phyloP scores from a whole-genome alignment of 2,888 invertebrate species.

The Petrolisthes manimaculis region DNA sequence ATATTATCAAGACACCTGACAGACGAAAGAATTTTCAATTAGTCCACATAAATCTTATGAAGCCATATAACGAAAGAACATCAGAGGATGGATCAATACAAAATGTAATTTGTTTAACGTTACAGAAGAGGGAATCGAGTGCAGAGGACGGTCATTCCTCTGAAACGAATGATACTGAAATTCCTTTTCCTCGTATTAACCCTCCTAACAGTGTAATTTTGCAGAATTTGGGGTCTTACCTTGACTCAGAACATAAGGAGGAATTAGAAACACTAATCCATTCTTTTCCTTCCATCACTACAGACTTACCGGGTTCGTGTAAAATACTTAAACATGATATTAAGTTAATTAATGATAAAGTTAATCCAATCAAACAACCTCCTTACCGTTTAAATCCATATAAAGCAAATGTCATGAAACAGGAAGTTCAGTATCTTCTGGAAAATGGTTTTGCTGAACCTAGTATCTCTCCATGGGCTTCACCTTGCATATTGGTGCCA shows the following conservation, averaged over 20 bases:
- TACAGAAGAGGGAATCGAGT: background rate
- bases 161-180: background rate
- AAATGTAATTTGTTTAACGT: background rate
- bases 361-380: background rate
- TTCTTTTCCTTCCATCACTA: slow-evolving; percentile 11
- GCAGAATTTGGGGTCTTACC: background rate
- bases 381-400: background rate
- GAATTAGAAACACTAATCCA: background rate
- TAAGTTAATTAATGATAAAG: background rate
- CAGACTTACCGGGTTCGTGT: background rate
- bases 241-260: background rate
- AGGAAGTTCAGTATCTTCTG: slow-evolving; percentile 9
- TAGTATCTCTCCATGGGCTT: slow-evolving; percentile 6
- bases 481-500: background rate
- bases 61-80: background rate
- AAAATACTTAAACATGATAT: background rate
- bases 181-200: background rate
- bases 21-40: background rate
- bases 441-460: background rate
- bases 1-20: background rate
- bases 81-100: background rate
- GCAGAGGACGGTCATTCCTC: background rate
- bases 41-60: background rate
- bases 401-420: background rate
- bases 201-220: slow-evolving; percentile 11